Evolutionary conservation across 2,797 vertebrate genomes (phyloP).

Genomic region (Hafferia zeledoni): DNA sequence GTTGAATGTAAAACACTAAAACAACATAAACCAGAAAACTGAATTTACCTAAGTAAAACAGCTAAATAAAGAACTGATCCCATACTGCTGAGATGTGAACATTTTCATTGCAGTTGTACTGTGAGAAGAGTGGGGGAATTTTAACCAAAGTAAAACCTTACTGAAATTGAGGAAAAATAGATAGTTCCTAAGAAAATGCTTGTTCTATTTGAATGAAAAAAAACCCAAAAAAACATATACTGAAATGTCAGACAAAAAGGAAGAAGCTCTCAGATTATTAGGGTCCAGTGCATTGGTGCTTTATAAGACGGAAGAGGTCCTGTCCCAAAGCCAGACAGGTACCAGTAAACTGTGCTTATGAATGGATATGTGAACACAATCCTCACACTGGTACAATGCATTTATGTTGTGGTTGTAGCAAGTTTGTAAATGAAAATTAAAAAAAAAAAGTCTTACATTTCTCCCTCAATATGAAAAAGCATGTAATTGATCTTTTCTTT

Average conservation of each 20-base stretch:
- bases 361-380: background rate
- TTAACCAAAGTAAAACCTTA: background rate
- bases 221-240: background rate
- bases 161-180: background rate
- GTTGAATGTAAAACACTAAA: background rate
- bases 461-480: background rate
- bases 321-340: background rate
- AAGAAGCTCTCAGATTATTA: background rate
- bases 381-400: background rate
- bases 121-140: background rate
- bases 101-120: background rate
- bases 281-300: background rate
- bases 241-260: background rate
- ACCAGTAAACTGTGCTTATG: background rate
- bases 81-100: background rate
- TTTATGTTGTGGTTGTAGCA: background rate
- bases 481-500: background rate
- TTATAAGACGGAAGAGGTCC: background rate
- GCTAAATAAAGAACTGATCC: background rate
- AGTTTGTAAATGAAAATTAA: background rate
- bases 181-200: background rate
- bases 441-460: background rate
- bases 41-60: background rate
- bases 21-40: background rate
- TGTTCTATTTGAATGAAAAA: accelerated